phyloP scores from a whole-genome alignment of 1,140 invertebrate species.

The Saxidomus purpurata region DNA sequence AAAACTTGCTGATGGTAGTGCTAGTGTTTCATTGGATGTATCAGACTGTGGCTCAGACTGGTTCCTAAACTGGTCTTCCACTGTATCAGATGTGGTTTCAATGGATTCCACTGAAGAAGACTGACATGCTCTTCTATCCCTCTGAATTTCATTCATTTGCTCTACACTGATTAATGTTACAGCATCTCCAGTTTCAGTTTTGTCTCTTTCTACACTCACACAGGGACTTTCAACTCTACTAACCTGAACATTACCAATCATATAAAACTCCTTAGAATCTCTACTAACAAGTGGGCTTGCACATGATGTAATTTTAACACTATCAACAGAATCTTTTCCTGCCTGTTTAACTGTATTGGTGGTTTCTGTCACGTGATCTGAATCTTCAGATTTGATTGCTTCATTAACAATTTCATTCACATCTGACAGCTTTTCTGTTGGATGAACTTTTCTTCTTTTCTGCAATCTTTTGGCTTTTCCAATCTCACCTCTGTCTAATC shows the following conservation, averaged over 20 bases:
- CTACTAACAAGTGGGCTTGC: background rate
- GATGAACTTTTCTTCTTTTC: background rate
- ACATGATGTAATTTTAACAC: background rate
- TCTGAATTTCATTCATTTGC: slow-evolving; percentile 18
- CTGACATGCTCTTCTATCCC: background rate
- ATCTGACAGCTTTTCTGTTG: background rate
- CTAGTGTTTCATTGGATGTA: slow-evolving; percentile 17
- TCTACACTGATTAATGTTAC: slow-evolving; percentile 43
- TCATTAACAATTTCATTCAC: background rate
- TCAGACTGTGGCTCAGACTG: slow-evolving; percentile 34
- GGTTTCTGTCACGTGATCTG: background rate
- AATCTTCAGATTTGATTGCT: background rate
- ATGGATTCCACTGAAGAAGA: background rate
- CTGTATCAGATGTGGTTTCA: background rate
- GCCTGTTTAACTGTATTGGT: background rate
- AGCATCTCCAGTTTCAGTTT: background rate
- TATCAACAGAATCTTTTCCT: background rate
- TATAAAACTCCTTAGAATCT: background rate
- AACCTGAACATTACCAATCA: slow-evolving; percentile 21
- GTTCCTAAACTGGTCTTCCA: background rate
- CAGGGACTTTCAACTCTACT: background rate
- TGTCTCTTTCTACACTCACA: background rate
- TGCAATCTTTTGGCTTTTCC: background rate
- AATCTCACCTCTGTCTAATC: slow-evolving; percentile 38
- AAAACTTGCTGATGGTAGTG: slow-evolving; percentile 42